A percentile compares a stretch with the other conserved stretches of the same genome.
Evolutionary conservation across 1,140 invertebrate species (phyloP).

Genomic region (Belonocnema kinseyi): DNA sequence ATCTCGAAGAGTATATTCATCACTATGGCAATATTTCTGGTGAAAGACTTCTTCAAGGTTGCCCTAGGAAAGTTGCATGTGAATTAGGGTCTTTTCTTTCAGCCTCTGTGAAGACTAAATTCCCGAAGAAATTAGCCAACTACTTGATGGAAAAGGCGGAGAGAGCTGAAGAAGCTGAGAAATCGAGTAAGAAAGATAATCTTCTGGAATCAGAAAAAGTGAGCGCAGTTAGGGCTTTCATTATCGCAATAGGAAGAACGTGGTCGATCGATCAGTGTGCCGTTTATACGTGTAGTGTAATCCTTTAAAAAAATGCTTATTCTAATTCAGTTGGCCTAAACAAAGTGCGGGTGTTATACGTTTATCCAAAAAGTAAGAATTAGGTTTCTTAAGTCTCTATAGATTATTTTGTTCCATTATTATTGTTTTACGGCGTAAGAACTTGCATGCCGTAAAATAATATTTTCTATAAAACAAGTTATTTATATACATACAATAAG

Average conservation of each 20-base stretch:
- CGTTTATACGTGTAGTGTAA: conserved; percentile 39
- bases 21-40: conserved; percentile 41
- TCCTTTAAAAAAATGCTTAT: conserved; percentile 26
- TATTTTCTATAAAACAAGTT: too few relatives aligned
- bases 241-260: conserved; percentile 41
- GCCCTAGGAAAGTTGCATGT: conserved; percentile 57
- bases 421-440: too few relatives aligned
- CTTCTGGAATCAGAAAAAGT: conserved; percentile 5
- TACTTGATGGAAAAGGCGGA: background rate
- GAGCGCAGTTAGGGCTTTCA: conserved; percentile 37
- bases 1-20: conserved; percentile 12
- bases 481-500: too few relatives aligned
- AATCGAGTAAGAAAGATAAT: conserved; percentile 3
- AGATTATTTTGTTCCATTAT: too few relatives aligned
- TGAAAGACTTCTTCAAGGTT: conserved; percentile 41
- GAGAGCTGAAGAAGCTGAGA: conserved; percentile 15
- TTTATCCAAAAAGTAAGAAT: background rate
- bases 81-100: conserved; percentile 53
- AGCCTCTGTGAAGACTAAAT: background rate
- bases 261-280: conserved; percentile 43
- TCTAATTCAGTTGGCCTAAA: background rate
- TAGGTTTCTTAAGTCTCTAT: conserved; percentile 1
- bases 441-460: too few relatives aligned
- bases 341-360: background rate
- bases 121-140: conserved; percentile 11